Evolutionary conservation across 64 coral and sea anemone genomes (phyloP).

Genomic region (Pocillopora damicornis): DNA sequence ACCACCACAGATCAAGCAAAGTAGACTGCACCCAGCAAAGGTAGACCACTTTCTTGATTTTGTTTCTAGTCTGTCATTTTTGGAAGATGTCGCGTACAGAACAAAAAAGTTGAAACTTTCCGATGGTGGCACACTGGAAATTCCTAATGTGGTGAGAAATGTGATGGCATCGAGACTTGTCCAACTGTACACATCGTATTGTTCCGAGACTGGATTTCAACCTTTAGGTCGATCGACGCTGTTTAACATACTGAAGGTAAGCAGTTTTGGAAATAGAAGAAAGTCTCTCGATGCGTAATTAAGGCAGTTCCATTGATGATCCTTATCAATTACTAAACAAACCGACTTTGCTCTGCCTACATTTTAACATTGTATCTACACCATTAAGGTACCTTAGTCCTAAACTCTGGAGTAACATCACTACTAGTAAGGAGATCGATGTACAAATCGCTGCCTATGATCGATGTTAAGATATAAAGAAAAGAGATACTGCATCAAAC

Average conservation of each 20-base stretch:
- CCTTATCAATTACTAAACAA: too few relatives aligned
- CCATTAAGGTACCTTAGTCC: too few relatives aligned
- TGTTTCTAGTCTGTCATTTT: conserved; percentile 20
- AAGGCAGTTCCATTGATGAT: too few relatives aligned
- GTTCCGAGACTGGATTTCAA: not conserved
- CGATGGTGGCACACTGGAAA: conserved; percentile 33
- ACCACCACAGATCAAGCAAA: not conserved
- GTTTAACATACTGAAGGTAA: too few relatives aligned
- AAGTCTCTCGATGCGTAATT: too few relatives aligned
- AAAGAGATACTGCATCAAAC: not conserved
- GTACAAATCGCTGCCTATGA: conserved; percentile 22
- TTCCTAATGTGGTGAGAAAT: conserved; percentile 43
- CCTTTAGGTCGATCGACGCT: too few relatives aligned
- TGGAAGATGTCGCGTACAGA: conserved; percentile 42
- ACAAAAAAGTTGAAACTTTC: conserved; percentile 35
- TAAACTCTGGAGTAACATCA: too few relatives aligned
- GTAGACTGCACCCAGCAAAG: conserved; percentile 3
- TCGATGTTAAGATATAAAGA: not conserved
- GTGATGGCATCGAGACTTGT: conserved; percentile 6
- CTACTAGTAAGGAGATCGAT: not conserved
- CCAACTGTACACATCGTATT: conserved; percentile 17
- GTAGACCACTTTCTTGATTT: conserved; percentile 54
- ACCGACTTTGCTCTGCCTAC: too few relatives aligned
- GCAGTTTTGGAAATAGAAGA: too few relatives aligned
- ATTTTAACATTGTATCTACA: too few relatives aligned